Evolutionary conservation across 2,113 vertebrate genomes (phyloP).

Genomic region (Anolis carolinensis): DNA sequence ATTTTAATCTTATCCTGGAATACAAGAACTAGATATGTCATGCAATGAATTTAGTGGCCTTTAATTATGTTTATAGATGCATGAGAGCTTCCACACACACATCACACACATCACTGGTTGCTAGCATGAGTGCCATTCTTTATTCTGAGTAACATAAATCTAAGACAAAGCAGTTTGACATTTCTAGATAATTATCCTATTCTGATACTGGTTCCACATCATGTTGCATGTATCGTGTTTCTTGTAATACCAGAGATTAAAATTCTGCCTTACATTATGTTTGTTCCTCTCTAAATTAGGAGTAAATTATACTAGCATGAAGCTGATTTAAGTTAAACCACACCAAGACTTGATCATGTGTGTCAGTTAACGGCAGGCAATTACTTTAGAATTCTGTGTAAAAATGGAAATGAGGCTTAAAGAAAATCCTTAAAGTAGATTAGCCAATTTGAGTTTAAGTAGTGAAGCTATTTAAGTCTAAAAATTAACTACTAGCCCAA

Average conservation of each 20-base stretch:
- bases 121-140: background rate
- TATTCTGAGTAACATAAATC: background rate
- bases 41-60: too few relatives aligned
- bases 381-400: slow-evolving; percentile 38
- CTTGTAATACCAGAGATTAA: background rate
- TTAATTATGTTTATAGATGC: background rate
- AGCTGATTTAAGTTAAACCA: slow-evolving; percentile 1
- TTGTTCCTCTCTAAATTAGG: background rate
- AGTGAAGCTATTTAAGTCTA: slow-evolving; percentile 10
- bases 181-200: slow-evolving; percentile 9
- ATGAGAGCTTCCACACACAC: background rate
- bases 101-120: background rate
- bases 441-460: slow-evolving; percentile 38
- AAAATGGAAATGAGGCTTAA: slow-evolving; percentile 33
- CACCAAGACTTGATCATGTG: background rate
- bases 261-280: background rate
- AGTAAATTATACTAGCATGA: background rate
- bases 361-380: background rate
- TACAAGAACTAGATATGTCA: too few relatives aligned
- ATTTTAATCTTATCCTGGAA: too few relatives aligned
- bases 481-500: slow-evolving; percentile 6
- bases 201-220: slow-evolving; percentile 20
- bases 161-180: slow-evolving; percentile 9
- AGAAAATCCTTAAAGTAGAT: slow-evolving; percentile 7
- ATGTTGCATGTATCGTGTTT: background rate